Evolutionary conservation across 2,888 invertebrate species (phyloP).

Genomic region (Volucella inflata): DNA sequence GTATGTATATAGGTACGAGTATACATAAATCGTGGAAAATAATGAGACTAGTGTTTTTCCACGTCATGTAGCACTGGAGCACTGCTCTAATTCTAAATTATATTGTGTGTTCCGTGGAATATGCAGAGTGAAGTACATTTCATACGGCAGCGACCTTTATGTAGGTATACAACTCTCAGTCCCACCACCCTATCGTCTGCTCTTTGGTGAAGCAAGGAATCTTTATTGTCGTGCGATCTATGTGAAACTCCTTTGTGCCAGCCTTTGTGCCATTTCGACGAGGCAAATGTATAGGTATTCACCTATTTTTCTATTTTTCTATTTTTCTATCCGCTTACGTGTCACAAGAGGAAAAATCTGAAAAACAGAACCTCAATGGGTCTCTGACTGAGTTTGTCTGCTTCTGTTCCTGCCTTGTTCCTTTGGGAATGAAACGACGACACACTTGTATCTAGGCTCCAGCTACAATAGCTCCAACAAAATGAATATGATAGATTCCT

Average conservation of each 20-base stretch:
- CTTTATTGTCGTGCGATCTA: slow-evolving; percentile 56
- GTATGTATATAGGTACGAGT: no score
- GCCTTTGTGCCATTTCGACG: background rate
- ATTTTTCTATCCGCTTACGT: slow-evolving; percentile 22
- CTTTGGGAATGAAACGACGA: slow-evolving; percentile 10
- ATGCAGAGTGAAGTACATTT: slow-evolving; percentile 26
- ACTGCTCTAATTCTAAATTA: slow-evolving; percentile 51
- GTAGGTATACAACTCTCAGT: background rate
- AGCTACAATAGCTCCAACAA: slow-evolving; percentile 3
- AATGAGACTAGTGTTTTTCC: slow-evolving; percentile 45
- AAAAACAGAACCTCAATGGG: background rate
- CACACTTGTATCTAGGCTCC: background rate
- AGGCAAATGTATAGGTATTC: slow-evolving; percentile 9
- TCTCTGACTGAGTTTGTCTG: slow-evolving; percentile 6
- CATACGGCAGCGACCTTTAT: slow-evolving; percentile 6
- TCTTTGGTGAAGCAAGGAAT: slow-evolving; percentile 9
- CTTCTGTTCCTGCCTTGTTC: slow-evolving; percentile 36
- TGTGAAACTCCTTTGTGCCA: slow-evolving; percentile 17
- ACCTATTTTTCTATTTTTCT: slow-evolving; percentile 24
- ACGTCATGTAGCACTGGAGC: slow-evolving; percentile 7
- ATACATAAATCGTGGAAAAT: slow-evolving; percentile 21
- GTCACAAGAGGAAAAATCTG: background rate
- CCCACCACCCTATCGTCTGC: slow-evolving; percentile 4
- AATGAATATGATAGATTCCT: slow-evolving; percentile 56
- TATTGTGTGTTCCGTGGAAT: slow-evolving; percentile 36